Base-by-base conservation (phyloP, 2,113 vertebrate species). In the Syrmaticus mikado region DNA sequence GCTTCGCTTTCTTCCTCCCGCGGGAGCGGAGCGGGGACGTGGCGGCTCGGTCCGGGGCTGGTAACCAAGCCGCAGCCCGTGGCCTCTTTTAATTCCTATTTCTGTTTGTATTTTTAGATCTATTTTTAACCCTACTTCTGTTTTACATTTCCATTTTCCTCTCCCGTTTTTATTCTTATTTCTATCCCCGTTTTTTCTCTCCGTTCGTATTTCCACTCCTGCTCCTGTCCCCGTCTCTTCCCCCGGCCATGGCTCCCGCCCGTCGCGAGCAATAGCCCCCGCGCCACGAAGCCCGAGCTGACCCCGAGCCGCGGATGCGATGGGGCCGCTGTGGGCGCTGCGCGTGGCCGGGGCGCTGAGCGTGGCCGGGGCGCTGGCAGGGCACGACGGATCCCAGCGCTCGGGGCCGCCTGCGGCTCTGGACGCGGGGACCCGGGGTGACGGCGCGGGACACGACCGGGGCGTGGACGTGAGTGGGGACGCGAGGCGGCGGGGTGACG, bases 391-490 rank as follows among this genome's bases (percentile, higher is more conserved):
- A 43, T 15, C 21, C 2, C 55, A 27, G 75, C 28, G 78, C 1
- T 18, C 24, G 15, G 62, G 22, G 60, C 4, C 36, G 32, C 61
- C 34, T 13, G 36, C 65, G 25, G 40, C 45, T 20, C 62, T 65
- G 77, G 90, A 75, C 14, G 8, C 7, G 64, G 68, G 46, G 8
- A 3, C 58, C 27, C 25, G 17, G 24, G 32, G 21, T 22, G 57
- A 71, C 50, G 36, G 55, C 45, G 65, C 43, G 74, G 80, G 58
- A 75, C 86, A 60, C 70, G 48, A 65, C 64, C 70, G 12, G 65
- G 48, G 32, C 43, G 12, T 41, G 66, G 86, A 90, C 58, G 94
- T 92, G 68, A 94, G 94, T 95, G 30, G 18, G 41, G 67, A 30
- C 28, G 6, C 8, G 27, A 77, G 13, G 52, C 52, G 83, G 18